Percentiles rank a stretch among this genome's conserved stretches.
Conservation (phyloP, 2,113 vertebrate species). For the Mionectes macconnelli region DNA sequence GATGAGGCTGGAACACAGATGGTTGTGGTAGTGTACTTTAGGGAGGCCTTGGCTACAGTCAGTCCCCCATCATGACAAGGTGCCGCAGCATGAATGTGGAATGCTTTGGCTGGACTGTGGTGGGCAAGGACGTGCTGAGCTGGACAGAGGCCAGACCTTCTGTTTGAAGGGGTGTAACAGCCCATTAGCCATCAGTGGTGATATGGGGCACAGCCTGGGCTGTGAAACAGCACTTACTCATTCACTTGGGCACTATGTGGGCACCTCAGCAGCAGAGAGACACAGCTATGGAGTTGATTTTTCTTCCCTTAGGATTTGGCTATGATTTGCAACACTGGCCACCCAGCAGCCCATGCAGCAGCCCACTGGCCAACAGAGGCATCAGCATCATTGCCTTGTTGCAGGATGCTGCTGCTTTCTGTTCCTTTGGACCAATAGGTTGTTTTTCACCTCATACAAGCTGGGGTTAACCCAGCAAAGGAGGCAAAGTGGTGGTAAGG, state of each 20-base stretch:
- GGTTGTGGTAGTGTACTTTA: background rate
- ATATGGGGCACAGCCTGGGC: background rate
- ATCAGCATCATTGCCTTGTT: background rate
- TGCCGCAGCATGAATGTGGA: background rate
- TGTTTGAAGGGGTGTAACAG: background rate
- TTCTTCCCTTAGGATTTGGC: background rate
- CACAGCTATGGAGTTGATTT: background rate
- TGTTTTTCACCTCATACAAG: background rate
- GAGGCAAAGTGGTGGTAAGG: background rate
- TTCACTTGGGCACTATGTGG: accelerated
- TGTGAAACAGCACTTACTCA: background rate
- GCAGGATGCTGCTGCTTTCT: accelerated
- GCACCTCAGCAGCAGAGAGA: background rate
- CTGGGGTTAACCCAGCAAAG: background rate
- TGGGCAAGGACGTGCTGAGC: background rate
- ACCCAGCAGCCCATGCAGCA: background rate
- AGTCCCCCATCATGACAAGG: accelerated
- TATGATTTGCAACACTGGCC: background rate
- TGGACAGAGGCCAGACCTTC: background rate
- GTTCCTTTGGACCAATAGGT: background rate
- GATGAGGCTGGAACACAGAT: background rate
- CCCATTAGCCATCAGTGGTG: accelerated
- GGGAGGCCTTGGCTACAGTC: background rate
- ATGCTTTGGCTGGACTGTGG: accelerated
- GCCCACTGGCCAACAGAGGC: background rate